phyloP scores from a whole-genome alignment of 2,113 vertebrate species.

The Gymnorhina tibicen region DNA sequence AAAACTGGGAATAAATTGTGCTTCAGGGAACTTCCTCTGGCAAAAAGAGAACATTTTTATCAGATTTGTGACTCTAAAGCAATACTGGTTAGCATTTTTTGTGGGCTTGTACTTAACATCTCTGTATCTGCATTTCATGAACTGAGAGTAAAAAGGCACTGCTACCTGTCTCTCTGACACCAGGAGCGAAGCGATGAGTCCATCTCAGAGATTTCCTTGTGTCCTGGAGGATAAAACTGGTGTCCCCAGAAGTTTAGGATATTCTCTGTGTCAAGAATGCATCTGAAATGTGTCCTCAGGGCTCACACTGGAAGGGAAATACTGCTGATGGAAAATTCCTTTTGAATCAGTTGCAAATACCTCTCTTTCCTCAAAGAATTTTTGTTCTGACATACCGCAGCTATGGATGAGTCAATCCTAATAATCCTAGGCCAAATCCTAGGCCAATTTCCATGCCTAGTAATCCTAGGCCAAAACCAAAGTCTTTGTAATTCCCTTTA shows the following conservation, averaged over 20 bases:
- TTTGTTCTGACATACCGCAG: neutral
- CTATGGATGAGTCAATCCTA: neutral
- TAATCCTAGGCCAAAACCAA: neutral
- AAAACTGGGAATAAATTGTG: neutral
- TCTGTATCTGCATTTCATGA: neutral
- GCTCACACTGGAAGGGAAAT: neutral
- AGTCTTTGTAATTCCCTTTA: neutral
- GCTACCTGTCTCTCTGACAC: neutral
- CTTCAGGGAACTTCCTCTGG: neutral
- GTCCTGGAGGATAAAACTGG: neutral
- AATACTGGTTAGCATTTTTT: neutral
- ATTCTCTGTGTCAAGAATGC: neutral
- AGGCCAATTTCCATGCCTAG: neutral
- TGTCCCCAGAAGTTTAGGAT: neutral
- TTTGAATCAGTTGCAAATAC: accelerated
- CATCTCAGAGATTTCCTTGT: neutral
- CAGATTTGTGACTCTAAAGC: neutral
- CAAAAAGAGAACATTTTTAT: neutral
- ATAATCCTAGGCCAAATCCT: neutral
- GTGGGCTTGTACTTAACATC: neutral
- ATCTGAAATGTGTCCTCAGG: neutral
- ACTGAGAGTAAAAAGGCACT: neutral
- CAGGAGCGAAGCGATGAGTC: accelerated
- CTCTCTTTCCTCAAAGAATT: neutral
- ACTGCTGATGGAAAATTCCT: neutral